Base-by-base conservation (phyloP, 1,140 invertebrate species). In the Habropoda laboriosa region DNA sequence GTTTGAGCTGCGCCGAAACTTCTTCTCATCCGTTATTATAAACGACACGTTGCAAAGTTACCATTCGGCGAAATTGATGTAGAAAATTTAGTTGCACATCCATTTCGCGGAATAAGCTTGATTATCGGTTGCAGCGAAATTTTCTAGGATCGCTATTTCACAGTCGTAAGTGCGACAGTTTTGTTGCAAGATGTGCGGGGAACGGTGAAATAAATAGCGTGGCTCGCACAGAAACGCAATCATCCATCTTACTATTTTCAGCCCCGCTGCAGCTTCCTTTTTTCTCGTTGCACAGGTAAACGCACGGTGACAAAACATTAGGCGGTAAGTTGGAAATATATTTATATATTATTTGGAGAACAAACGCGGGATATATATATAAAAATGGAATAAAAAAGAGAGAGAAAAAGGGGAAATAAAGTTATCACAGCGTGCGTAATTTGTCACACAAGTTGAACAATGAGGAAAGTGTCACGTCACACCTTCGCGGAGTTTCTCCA, bases 201-300 rank as follows among this genome's bases (percentile, higher is more conserved):
- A 45, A 40, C 24, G 13, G 7, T 8, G 55, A 53, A 57, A 78
- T 40, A 68, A 53, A 78, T 70, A 42, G 42, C 32, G n/a, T 4
- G 21, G 32, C 67, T 51, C 32, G n/a, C 27, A 61, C 55, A 51
- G 57, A 53, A 72, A 72, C n/a, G 57, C 67, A 72, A 78, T 61
- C 68, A 78, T 71, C 67, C 35, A 40, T 72, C 76, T 58, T 49
- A 53, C 42, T 53, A 72, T 71, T 78, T 76, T 77, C 70, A 70
- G 16, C 67, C 30, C 35, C 6, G 16, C 4, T 16, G 45, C 27
- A 61, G 30, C n/a, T 49, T 18, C 45, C 35, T 35, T 78, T 72
- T 60, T 78, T 78, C n/a, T 58, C 30, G 5, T n/a, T 47, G n/a
- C 5, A 13, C 47, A 18, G 45, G 21, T 38, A 42, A 40, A 55